Evolutionary conservation across 2,113 vertebrate genomes (phyloP).

Genomic region (Catharus minimus): DNA sequence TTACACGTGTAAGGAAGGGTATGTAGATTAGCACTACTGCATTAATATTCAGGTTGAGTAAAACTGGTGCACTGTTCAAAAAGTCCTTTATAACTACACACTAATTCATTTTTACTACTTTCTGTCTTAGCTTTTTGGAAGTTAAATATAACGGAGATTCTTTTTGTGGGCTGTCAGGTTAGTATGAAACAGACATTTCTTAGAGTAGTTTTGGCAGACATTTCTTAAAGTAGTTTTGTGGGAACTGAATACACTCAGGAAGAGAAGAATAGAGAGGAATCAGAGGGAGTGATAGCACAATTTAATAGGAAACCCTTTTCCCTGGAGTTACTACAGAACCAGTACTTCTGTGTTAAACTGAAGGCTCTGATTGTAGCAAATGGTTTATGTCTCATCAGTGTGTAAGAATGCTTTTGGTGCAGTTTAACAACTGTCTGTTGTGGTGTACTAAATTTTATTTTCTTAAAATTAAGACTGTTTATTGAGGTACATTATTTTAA

Average conservation of each 20-base stretch:
- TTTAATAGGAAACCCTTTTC: neutral
- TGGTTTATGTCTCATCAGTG: neutral
- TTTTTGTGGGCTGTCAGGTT: neutral
- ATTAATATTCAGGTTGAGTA: neutral
- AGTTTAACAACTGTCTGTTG: neutral
- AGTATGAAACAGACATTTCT: neutral
- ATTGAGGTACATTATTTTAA: neutral
- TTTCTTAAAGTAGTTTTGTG: neutral
- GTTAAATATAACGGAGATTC: neutral
- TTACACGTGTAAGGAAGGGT: constrained; percentile 96
- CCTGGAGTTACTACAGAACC: neutral
- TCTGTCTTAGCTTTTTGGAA: neutral
- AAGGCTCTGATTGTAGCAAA: neutral
- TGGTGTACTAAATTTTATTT: neutral
- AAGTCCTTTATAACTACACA: neutral
- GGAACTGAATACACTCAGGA: neutral
- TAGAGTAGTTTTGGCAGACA: no score
- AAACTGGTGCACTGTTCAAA: neutral
- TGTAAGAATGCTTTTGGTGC: neutral
- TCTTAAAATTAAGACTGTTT: neutral
- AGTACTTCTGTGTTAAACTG: neutral
- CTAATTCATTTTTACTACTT: neutral
- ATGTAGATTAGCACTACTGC: constrained; percentile 46
- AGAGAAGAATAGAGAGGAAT: neutral
- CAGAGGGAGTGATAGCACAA: neutral